Percentiles rank a stretch among this genome's conserved stretches.
Evolutionary conservation across 2,888 invertebrate genomes (phyloP).

Genomic region (Drosophila kuntzei): DNA sequence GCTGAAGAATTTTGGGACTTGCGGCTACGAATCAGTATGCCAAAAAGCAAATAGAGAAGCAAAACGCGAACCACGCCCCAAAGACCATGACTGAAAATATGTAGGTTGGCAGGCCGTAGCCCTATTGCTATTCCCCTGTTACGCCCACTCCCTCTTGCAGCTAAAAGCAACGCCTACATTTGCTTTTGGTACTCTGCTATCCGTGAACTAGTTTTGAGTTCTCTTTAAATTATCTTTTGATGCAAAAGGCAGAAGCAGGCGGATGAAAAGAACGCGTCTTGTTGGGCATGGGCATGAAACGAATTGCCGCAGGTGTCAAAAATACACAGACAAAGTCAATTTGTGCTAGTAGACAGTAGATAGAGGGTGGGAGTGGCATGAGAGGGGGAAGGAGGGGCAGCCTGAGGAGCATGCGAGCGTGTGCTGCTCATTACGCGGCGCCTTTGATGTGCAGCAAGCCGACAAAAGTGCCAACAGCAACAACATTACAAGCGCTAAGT

Average conservation of each 20-base stretch:
- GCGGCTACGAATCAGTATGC: constrained; percentile 76
- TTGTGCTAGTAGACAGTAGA: constrained; percentile 65
- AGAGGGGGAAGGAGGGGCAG: constrained; percentile 3
- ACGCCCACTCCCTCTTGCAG: constrained; percentile 11
- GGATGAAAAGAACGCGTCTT: constrained; percentile 14
- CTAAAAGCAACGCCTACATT: constrained; percentile 5
- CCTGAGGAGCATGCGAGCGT: constrained; percentile 51
- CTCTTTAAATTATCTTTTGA: constrained; percentile 79
- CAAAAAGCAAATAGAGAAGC: constrained; percentile 66
- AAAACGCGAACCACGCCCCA: constrained; percentile 50
- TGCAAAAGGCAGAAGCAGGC: constrained; percentile 54
- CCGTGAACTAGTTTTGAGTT: constrained; percentile 72
- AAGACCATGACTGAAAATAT: constrained; percentile 64
- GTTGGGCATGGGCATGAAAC: constrained; percentile 55
- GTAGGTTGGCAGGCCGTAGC: constrained; percentile 62
- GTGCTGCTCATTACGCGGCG: constrained; percentile 78
- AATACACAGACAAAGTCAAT: constrained; percentile 80
- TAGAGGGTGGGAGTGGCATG: background rate
- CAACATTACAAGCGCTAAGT: constrained; percentile 76
- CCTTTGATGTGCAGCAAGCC: constrained; percentile 80
- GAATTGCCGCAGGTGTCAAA: constrained; percentile 81
- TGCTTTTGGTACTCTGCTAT: constrained; percentile 43
- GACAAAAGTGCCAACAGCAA: constrained; percentile 75
- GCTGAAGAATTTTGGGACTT: constrained; percentile 73
- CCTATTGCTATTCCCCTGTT: constrained; percentile 6